Evolutionary conservation across 2,888 invertebrate species (phyloP).

Genomic region (Leistus spinibarbis): DNA sequence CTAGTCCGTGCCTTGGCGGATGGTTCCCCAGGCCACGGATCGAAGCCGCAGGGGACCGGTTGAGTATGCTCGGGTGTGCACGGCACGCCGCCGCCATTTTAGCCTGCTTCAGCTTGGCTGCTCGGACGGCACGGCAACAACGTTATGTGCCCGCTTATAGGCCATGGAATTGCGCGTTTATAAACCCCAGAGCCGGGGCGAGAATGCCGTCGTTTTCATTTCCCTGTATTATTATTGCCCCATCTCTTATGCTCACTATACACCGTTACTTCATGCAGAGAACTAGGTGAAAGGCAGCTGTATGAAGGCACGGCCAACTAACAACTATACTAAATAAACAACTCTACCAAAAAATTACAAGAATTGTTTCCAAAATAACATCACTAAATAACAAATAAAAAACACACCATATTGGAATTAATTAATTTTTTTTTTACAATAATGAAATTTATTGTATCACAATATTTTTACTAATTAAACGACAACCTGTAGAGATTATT

Average conservation of each 20-base stretch:
- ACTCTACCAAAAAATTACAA: no score
- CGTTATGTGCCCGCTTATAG: slow-evolving; percentile 51
- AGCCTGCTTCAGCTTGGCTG: neutral
- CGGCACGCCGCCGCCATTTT: neutral
- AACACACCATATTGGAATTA: no score
- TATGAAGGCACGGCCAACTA: neutral
- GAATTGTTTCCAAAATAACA: no score
- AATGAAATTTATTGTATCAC: no score
- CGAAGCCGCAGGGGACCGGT: slow-evolving; percentile 30
- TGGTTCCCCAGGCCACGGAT: slow-evolving; percentile 9
- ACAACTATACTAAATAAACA: no score
- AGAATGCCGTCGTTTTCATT: slow-evolving; percentile 56
- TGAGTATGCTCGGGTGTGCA: slow-evolving; percentile 1
- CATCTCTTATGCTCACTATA: slow-evolving; percentile 9
- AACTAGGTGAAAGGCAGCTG: neutral
- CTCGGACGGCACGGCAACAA: neutral
- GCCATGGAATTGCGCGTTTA: slow-evolving; percentile 55
- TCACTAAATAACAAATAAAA: no score
- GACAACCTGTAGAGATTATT: no score
- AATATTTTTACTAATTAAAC: no score
- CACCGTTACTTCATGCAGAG: neutral
- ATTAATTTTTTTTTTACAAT: no score
- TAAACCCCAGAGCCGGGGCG: slow-evolving; percentile 54
- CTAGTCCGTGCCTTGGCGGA: slow-evolving; percentile 3
- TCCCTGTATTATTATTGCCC: slow-evolving; percentile 54